Evolutionary conservation across 2,113 vertebrate genomes (phyloP), one percentile per base, ranked within the genome.

Genomic region (Passerina amoena): DNA sequence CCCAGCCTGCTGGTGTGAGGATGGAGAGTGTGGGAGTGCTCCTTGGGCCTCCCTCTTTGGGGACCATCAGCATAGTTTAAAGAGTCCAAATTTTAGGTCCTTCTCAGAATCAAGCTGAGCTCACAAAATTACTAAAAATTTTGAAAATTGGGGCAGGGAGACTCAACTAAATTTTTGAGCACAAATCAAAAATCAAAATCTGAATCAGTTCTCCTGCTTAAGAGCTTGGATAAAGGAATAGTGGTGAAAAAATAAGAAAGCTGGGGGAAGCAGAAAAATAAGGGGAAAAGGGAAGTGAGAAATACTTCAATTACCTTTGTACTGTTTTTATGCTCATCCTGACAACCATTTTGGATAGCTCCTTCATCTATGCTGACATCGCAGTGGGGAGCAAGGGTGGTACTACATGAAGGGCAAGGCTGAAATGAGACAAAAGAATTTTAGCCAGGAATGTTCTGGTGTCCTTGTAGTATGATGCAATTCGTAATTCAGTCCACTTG

Each of bases 351-450:
- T 91, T 98, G 98, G 78, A 98, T 96, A 14, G 97, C 81, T 92
- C 97, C 98, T 89, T 98, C 98, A 54, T 99, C 98, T 86, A 95
- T 64, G 78, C 90, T 94, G 85, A 95, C 97, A 97, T 98, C 98
- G 23, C 97, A 98, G 81, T 95, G 98, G 84, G 98, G 97, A 86
- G 98, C 90, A 88, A 98, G 97, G 14, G 97, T 97, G 90, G 97
- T 97, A 85, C 96, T 98, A 94, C 99, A 99, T 23, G 98, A 98
- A 79, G 98, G 97, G 95, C 99, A 99, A 75, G 98, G 97, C 99
- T 99, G 96, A 66, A 83, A 97, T 51, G 95, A 97, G 95, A 96
- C 95, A 96, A 82, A 97, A 94, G 94, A 56, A 86, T 18, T 93
- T 65, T 80, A 88, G 70, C 73, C 72, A 84, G 86, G 82, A 81